Base-by-base conservation (phyloP, 2,797 vertebrate species). In the Siniperca undulata region DNA sequence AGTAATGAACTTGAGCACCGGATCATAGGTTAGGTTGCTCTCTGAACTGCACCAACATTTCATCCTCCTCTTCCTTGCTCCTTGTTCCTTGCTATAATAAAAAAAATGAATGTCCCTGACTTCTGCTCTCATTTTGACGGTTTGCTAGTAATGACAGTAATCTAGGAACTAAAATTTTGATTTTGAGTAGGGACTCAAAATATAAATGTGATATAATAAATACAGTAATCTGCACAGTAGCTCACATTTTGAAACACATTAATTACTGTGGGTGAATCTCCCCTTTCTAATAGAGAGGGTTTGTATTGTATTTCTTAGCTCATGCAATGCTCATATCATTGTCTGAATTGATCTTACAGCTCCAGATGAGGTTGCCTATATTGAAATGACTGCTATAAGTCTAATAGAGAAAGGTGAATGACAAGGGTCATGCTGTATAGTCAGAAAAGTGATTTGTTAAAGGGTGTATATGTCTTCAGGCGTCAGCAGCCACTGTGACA, bases 41-140 rank as follows among this genome's bases (percentile, higher is more conserved):
- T 84, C 17, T 89, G 77, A 88, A 82, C 80, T 88, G 74, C 19
- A 1, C 58, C 56, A 56, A 84, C 89, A 91, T 91, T 52, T 78
- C 79, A 80, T 75, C 70, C 75, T 64, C 52, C 69, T 42, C 80
- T 60, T 58, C 60, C 62, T 58, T n/a, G n/a, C n/a, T n/a, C n/a
- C n/a, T 70, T 11, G 19, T 50, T 48, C 52, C 60, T 70, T 64
- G 48, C 69, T 78, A 44, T 81, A 48, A 81, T 77, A 83, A 85
- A 88, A 64, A 30, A 77, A 59, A 36, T 7, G 38, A 84, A 77
- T 50, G 65, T 62, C 40, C 86, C 67, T 77, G 78, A 90, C 81
- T 67, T 86, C 42, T 82, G 76, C 74, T 81, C 77, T 88, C 64
- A 73, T 84, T 60, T 69, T 40, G 52, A 76, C 5, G 8, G 44